Evolutionary conservation across 2,888 invertebrate species (phyloP).

Genomic region (Drosophila leonis): DNA sequence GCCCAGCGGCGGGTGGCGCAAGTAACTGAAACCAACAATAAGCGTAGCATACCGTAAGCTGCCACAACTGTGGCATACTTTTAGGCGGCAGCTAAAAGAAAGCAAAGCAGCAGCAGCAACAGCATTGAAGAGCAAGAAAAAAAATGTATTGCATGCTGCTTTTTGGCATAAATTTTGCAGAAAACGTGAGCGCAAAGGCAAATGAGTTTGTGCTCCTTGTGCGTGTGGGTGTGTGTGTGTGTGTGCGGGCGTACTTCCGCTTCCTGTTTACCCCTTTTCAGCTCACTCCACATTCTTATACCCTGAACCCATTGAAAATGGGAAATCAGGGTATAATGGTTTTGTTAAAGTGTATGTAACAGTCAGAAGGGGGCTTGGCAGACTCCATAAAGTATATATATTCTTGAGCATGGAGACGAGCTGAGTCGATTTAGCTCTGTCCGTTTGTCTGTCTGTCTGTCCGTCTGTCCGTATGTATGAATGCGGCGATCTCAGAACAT

Average conservation of each 20-base stretch:
- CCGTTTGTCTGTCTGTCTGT: too few relatives aligned
- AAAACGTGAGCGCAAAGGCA: conserved; percentile 76
- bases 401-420: too few relatives aligned
- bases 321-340: too few relatives aligned
- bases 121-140: too few relatives aligned
- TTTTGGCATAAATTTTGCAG: conserved; percentile 73
- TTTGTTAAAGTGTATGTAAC: too few relatives aligned
- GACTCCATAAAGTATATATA: too few relatives aligned
- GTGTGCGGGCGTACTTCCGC: conserved; percentile 60
- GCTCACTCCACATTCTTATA: conserved; percentile 38
- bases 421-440: too few relatives aligned
- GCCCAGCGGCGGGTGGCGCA: conserved; percentile 26
- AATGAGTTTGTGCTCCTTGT: conserved; percentile 62
- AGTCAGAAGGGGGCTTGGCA: too few relatives aligned
- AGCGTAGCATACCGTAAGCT: conserved; percentile 29
- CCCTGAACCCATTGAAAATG: too few relatives aligned
- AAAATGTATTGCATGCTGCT: conserved; percentile 62
- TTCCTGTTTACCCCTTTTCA: conserved; percentile 71
- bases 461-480: too few relatives aligned
- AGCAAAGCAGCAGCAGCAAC: too few relatives aligned
- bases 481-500: too few relatives aligned
- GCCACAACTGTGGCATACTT: conserved; percentile 44
- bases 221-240: conserved; percentile 12
- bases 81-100: conserved; percentile 31
- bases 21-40: conserved; percentile 19